A percentile compares a stretch with the other conserved stretches of the same genome.
Evolutionary conservation across 2,113 vertebrate genomes (phyloP).

Genomic region (Amblyornis subalaris): DNA sequence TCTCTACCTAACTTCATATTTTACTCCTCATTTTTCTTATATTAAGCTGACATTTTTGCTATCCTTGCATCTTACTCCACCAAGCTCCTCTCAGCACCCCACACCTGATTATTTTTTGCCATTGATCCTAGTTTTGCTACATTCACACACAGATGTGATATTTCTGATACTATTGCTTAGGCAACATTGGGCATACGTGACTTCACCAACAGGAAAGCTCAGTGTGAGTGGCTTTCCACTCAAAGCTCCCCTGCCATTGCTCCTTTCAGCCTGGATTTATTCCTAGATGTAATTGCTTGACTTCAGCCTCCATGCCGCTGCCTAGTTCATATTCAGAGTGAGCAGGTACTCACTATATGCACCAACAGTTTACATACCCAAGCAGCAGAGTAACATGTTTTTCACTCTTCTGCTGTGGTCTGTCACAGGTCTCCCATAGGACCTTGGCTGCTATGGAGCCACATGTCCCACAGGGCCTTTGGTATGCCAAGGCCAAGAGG

Average conservation of each 20-base stretch:
- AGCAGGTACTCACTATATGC: not conserved
- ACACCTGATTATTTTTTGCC: not conserved
- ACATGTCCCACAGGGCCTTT: accelerated
- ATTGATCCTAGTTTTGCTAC: not conserved
- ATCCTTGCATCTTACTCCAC: not conserved
- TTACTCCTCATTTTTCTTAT: not conserved
- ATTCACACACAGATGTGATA: not conserved
- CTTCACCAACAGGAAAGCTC: not conserved
- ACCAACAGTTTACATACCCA: not conserved
- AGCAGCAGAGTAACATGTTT: not conserved
- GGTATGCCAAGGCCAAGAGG: accelerated
- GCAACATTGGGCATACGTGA: not conserved
- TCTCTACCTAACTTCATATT: not conserved
- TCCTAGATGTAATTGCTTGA: not conserved
- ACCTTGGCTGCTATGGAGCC: not conserved
- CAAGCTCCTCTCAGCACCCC: not conserved
- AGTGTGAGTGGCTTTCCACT: not conserved
- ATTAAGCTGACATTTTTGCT: not conserved
- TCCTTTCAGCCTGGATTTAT: not conserved
- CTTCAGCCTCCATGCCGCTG: not conserved
- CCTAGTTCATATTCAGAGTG: not conserved
- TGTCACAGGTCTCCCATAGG: accelerated
- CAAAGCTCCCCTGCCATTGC: not conserved
- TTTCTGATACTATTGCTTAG: not conserved
- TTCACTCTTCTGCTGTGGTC: not conserved